Percentiles rank a stretch among this genome's conserved stretches.
phyloP scores from a whole-genome alignment of 2,113 vertebrate species.

The Penelope pileata region DNA sequence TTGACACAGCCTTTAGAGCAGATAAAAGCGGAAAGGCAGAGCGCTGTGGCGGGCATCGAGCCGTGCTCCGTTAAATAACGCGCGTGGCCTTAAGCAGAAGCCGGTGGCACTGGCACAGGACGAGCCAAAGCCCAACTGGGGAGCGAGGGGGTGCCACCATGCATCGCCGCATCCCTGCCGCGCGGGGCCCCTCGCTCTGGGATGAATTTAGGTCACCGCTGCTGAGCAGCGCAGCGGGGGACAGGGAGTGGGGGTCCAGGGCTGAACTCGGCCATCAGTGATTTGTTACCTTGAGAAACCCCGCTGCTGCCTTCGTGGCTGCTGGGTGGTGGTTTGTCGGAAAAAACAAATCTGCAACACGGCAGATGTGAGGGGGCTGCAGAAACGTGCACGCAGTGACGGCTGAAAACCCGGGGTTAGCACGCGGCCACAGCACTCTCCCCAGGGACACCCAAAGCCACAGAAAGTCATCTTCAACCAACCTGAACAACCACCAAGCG shows the following conservation, averaged over 20 bases:
- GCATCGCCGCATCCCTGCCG: background rate
- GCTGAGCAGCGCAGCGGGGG: too few relatives aligned
- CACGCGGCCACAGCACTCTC: fast-evolving
- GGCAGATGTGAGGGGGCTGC: background rate
- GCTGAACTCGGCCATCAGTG: background rate
- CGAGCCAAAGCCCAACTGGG: background rate
- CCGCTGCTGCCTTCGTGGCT: background rate
- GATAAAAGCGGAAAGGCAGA: background rate
- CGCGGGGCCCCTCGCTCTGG: background rate
- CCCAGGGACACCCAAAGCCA: background rate
- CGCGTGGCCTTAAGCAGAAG: background rate
- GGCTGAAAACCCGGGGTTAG: background rate
- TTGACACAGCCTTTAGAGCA: slow-evolving; percentile 58
- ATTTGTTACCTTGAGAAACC: background rate
- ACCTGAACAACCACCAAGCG: background rate
- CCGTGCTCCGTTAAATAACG: background rate
- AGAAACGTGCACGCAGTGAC: background rate
- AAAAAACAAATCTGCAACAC: background rate
- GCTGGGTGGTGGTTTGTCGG: background rate
- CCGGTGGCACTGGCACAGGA: background rate
- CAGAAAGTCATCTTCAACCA: background rate
- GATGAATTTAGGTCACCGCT: background rate
- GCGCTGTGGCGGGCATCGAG: background rate
- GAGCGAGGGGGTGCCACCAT: background rate
- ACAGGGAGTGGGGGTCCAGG: background rate